Percentiles rank a stretch among this genome's conserved stretches.
These are phyloP conservation scores for Lingula anatina DNA, from an alignment of 2,888 invertebrate genomes.

Conservation along the genomic window DNA sequence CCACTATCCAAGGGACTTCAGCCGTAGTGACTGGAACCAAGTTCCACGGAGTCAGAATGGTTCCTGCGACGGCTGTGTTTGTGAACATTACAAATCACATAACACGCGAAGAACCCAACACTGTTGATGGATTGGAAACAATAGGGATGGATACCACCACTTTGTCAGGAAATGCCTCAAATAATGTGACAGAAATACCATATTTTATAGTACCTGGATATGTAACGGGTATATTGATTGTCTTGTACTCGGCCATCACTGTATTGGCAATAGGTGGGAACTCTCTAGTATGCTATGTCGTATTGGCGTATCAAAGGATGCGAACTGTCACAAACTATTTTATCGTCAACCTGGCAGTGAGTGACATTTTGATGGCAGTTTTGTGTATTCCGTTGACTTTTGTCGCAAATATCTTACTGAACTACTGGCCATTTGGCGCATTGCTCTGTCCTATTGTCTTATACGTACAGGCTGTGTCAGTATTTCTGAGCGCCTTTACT, in stretches of 20 bases:
- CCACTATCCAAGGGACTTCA: no score
- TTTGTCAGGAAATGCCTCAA: no score
- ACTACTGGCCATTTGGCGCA: slow-evolving; percentile 82
- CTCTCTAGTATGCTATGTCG: slow-evolving; percentile 74
- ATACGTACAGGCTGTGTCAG: slow-evolving; percentile 64
- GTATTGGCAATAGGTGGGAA: slow-evolving; percentile 54
- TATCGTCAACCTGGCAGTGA: slow-evolving; percentile 50
- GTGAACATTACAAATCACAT: no score
- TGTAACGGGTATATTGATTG: slow-evolving; percentile 46
- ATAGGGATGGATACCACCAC: no score
- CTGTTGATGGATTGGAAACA: no score
- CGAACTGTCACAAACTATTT: slow-evolving; percentile 80
- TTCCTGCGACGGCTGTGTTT: no score
- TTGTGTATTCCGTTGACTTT: slow-evolving; percentile 58
- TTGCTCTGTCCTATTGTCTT: slow-evolving; percentile 77
- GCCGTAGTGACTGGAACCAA: no score
- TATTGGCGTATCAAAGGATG: slow-evolving; percentile 78
- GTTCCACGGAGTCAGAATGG: no score
- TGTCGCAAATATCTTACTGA: slow-evolving; percentile 70
- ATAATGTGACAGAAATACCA: no score
- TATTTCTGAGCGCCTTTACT: slow-evolving; percentile 78
- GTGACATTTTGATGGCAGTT: slow-evolving; percentile 53
- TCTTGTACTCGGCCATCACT: slow-evolving; percentile 53
- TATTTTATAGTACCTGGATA: slow-evolving; percentile 29
- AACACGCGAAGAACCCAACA: no score